Evolutionary conservation across 2,888 invertebrate species (phyloP).

Genomic region (Drosophila leonis): DNA sequence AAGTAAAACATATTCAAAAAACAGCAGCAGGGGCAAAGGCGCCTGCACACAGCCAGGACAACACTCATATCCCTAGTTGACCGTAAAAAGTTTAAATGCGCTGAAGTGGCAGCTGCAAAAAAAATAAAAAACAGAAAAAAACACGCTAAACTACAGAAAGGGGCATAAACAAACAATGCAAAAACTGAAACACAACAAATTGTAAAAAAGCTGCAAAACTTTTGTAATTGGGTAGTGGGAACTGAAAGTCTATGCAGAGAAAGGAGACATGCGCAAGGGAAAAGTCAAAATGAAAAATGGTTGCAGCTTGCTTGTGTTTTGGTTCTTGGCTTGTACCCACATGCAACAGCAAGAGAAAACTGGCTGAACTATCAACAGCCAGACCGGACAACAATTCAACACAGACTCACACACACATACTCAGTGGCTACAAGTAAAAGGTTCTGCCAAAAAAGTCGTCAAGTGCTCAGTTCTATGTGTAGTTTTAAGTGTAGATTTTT

Average conservation of each 20-base stretch:
- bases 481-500: slow-evolving; percentile 43
- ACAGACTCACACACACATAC: not conserved
- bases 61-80: slow-evolving; percentile 51
- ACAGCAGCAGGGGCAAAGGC: not conserved
- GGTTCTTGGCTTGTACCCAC: slow-evolving; percentile 5
- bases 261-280: not conserved
- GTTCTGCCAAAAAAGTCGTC: slow-evolving; percentile 19
- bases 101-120: slow-evolving; percentile 37
- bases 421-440: slow-evolving; percentile 11
- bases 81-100: slow-evolving; percentile 59
- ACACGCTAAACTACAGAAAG: slow-evolving; percentile 30
- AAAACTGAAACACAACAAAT: slow-evolving; percentile 43
- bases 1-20: slow-evolving; percentile 1
- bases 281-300: slow-evolving; percentile 29
- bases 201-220: slow-evolving; percentile 44
- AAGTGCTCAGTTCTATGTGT: slow-evolving; percentile 21
- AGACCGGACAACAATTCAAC: slow-evolving; percentile 1
- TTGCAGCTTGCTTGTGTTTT: slow-evolving; percentile 31
- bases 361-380: slow-evolving; percentile 14
- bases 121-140: not conserved
- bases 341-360: slow-evolving; percentile 27
- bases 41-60: no score
- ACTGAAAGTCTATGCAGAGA: not conserved
- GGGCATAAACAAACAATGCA: slow-evolving; percentile 40
- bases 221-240: slow-evolving; percentile 48